phyloP scores from a whole-genome alignment of 2,888 invertebrate genomes.

The Chloroclystis v-ata region DNA sequence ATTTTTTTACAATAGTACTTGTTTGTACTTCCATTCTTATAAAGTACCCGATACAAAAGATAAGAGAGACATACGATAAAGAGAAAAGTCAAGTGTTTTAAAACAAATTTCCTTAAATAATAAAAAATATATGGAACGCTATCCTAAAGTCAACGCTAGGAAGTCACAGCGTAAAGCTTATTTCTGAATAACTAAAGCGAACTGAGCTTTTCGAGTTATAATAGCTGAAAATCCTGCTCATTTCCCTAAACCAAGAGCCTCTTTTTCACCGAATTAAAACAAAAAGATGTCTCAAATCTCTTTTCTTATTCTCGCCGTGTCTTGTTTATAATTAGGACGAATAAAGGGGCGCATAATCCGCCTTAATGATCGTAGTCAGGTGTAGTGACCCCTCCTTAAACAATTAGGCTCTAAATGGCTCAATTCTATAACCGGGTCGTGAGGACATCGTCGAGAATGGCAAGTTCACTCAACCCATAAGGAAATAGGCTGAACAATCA shows the following conservation, averaged over 20 bases:
- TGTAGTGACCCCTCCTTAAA: constrained; percentile 42
- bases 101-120: no score
- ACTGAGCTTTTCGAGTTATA: neutral
- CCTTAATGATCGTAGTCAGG: constrained; percentile 46
- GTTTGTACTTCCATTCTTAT: no score
- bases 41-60: no score
- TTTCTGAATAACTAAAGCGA: no score
- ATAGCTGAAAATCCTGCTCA: neutral
- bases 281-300: constrained; percentile 21
- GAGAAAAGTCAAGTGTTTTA: no score
- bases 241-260: neutral
- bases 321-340: constrained; percentile 25
- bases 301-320: constrained; percentile 21
- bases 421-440: constrained; percentile 29
- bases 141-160: no score
- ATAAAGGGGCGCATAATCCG: constrained; percentile 37
- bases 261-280: constrained; percentile 7
- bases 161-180: no score
- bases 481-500: no score
- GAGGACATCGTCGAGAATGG: constrained; percentile 8
- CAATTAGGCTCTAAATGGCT: constrained; percentile 39
- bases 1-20: no score
- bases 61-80: no score
- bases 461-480: no score
- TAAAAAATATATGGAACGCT: no score